Evolutionary conservation across 2,797 vertebrate species (phyloP), one percentile per base, ranked within the genome.

Genomic region (Tiaroga cobitis): DNA sequence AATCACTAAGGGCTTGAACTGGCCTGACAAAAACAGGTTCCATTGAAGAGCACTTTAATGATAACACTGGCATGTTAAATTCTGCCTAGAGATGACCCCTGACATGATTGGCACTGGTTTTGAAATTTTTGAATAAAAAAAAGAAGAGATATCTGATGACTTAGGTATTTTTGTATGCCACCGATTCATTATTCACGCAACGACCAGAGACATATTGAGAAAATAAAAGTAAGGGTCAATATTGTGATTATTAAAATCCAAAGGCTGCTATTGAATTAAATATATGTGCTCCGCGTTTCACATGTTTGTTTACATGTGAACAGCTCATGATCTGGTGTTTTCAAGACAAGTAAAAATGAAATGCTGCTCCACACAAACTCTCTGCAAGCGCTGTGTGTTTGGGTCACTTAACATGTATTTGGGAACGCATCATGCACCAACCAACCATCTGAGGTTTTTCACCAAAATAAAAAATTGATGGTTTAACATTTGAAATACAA

Each of bases 1-100:
- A 85, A 91, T 91, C 87, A 82, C 37, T 72, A 51, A 81, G 85
- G 87, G 83, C 72, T 81, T 56, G 73, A 39, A 37, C 19, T 5
- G 32, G 16, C 37, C 34, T 68, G 61, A 54, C 61, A 43, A 68
- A 41, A 68, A 68, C 70, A 77, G 51, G 43, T 37, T 6, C 73
- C 78, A 67, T 86, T 85, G 80, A 88, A 81, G 67, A 83, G 79
- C 81, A 79, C 83, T 89, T 61, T 85, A 51, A 39, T 26, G 16
- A 67, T 82, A 72, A 59, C 84, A 85, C 46, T 56, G 41, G 49
- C 29, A 67, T 0, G n/a, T 84, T 79, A 56, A 79, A 83, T 59
- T 79, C 41, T 32, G 65, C 26, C 67, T 73, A 56, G 80, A 82
- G 63, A 63, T 6, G 8, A 76, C 46, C 72, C 68, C 39, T 86